Conservation (phyloP, 2,797 vertebrate genomes). For the Argyrosomus regius region DNA sequence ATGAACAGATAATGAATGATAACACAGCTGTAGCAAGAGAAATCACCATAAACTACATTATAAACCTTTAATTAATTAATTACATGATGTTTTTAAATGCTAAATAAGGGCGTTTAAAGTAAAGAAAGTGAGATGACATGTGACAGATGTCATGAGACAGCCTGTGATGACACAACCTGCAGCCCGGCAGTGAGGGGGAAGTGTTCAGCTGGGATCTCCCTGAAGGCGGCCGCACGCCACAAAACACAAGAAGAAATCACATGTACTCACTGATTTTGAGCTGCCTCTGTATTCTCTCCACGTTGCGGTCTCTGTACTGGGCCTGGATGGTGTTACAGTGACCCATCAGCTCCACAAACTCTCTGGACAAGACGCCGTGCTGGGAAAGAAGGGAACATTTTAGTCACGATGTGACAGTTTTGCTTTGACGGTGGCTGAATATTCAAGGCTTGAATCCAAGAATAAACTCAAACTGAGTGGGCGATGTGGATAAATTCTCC, state of each 20-base stretch:
- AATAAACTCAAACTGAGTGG: neutral
- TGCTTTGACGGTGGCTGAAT: neutral
- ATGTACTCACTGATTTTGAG: conserved; percentile 91
- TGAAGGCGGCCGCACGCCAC: neutral
- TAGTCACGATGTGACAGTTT: neutral
- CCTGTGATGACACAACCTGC: neutral
- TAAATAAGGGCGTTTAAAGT: neutral
- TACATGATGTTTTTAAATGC: neutral
- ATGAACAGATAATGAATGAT: no score
- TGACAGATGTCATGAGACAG: neutral
- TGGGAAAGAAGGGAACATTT: conserved; percentile 41
- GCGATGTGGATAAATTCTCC: no score
- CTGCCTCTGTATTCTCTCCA: conserved; percentile 92
- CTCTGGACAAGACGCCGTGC: conserved; percentile 90
- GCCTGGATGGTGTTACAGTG: conserved; percentile 90
- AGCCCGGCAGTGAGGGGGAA: neutral
- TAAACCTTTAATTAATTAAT: no score
- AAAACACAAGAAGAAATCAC: neutral
- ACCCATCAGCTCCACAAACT: conserved; percentile 91
- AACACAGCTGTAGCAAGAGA: no score
- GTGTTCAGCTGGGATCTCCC: neutral
- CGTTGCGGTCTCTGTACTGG: conserved; percentile 91
- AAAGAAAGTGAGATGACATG: neutral
- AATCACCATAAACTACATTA: no score
- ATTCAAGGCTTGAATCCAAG: neutral